phyloP scores from a whole-genome alignment of 1,140 invertebrate genomes.

The Epicauta chinensis region DNA sequence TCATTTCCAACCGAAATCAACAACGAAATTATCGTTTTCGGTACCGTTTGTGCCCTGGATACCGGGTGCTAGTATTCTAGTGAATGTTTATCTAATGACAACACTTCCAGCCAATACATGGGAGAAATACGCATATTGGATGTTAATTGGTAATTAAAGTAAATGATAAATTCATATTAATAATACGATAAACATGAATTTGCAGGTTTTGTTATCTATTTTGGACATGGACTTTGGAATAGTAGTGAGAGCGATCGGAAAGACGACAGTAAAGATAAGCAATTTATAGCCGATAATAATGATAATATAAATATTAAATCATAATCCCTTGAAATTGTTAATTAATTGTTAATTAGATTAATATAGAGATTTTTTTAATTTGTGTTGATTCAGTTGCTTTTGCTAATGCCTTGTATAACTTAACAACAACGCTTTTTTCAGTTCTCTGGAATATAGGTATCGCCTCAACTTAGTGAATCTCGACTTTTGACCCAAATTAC shows the following conservation, averaged over 20 bases:
- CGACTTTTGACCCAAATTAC: no score
- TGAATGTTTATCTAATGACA: conserved; percentile 78
- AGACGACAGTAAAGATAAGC: neutral
- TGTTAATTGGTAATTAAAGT: conserved; percentile 59
- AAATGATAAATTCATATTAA: no score
- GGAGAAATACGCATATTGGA: conserved; percentile 74
- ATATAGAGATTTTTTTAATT: no score
- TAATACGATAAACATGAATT: conserved; percentile 19
- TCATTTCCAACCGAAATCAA: conserved; percentile 30
- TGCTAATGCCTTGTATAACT: no score
- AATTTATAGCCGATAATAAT: neutral
- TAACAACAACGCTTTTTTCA: no score
- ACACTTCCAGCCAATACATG: conserved; percentile 69
- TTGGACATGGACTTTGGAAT: conserved; percentile 53
- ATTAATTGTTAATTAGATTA: no score
- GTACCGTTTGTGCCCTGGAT: conserved; percentile 69
- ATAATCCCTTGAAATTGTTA: no score
- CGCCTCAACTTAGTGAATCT: no score
- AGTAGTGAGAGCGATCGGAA: conserved; percentile 46
- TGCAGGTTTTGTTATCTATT: conserved; percentile 52
- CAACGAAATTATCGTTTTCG: conserved; percentile 25
- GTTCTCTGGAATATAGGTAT: no score
- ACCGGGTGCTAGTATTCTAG: conserved; percentile 68
- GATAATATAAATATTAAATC: neutral
- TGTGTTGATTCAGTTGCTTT: no score